These are phyloP conservation scores for Thrips palmi DNA, from an alignment of 1,140 invertebrate species.

Conservation along the genomic window DNA sequence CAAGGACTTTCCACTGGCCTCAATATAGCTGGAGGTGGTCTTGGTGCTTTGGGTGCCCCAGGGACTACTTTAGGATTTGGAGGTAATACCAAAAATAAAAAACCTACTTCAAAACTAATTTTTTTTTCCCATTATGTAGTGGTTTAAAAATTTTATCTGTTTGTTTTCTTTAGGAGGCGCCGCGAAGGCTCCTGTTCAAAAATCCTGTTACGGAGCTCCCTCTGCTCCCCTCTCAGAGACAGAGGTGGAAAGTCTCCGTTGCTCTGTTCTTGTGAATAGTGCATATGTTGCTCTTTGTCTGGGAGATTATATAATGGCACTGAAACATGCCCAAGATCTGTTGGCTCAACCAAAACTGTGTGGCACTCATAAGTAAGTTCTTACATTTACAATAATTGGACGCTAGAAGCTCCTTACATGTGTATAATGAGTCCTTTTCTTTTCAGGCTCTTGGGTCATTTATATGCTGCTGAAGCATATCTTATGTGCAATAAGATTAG, in stretches of 20 bases:
- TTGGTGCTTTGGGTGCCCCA: too few species aligned
- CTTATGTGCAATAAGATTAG: conserved; percentile 62
- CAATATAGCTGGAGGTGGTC: too few species aligned
- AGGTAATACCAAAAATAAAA: too few species aligned
- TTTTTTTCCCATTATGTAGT: too few species aligned
- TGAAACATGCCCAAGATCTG: conserved; percentile 53
- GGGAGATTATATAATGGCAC: conserved; percentile 63
- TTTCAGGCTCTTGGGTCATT: conserved; percentile 59
- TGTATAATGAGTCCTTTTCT: conserved; percentile 13
- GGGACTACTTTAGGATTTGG: too few species aligned
- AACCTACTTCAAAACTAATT: too few species aligned
- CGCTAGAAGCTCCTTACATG: conserved; percentile 8
- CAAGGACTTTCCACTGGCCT: too few species aligned
- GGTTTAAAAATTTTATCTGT: too few species aligned
- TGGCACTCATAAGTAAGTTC: conserved; percentile 37
- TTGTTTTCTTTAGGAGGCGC: too few species aligned
- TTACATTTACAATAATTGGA: conserved; percentile 3
- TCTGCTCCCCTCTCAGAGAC: conserved; percentile 10
- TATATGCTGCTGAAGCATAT: conserved; percentile 80
- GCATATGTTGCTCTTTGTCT: conserved; percentile 72
- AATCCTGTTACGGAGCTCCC: conserved; percentile 3
- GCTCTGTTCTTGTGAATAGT: conserved; percentile 54
- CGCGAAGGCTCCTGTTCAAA: conserved; percentile 13
- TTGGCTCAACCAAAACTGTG: conserved; percentile 42
- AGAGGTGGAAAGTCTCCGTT: conserved; percentile 10